Conservation (phyloP, 2,797 vertebrate genomes). For the Fistularia commersonii region DNA sequence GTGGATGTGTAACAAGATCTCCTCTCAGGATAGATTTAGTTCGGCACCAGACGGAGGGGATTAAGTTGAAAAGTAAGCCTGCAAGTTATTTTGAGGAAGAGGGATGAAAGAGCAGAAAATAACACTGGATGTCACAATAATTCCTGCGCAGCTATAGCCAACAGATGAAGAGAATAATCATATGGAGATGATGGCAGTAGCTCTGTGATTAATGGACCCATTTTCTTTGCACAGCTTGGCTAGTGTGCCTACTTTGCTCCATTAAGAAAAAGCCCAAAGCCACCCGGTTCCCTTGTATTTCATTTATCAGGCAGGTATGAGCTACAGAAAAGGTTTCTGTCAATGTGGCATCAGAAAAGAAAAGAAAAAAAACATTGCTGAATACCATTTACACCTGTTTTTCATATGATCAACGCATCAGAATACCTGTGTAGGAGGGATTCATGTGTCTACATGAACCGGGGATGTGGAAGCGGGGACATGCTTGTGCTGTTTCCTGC, state of each 20-base stretch:
- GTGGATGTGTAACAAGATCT: conserved; percentile 45
- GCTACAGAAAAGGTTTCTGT: conserved; percentile 30
- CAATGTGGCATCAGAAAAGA: neutral
- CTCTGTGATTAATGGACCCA: conserved; percentile 71
- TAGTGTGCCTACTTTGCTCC: conserved; percentile 67
- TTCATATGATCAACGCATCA: conserved; percentile 8
- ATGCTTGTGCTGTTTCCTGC: conserved; percentile 31
- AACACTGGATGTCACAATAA: conserved; percentile 48
- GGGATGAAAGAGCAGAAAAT: conserved; percentile 26
- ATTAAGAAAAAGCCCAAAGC: conserved; percentile 67
- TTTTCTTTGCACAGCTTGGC: conserved; percentile 69
- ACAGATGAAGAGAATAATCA: conserved; percentile 66
- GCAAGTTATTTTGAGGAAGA: conserved; percentile 43
- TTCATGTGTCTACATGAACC: conserved; percentile 27
- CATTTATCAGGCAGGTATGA: conserved; percentile 61
- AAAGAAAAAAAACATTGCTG: conserved; percentile 14
- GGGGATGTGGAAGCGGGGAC: conserved; percentile 20
- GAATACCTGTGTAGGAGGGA: conserved; percentile 21
- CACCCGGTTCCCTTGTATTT: conserved; percentile 39
- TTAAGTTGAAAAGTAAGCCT: conserved; percentile 57
- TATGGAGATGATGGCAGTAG: conserved; percentile 67
- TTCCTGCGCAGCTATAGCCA: conserved; percentile 48
- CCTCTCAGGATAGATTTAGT: conserved; percentile 57
- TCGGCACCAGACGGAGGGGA: conserved; percentile 44
- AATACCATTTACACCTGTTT: conserved; percentile 3